Percentiles rank a stretch among this genome's conserved stretches.
These are phyloP conservation scores for Toxotes chatareus DNA, from an alignment of 2,113 vertebrate species.

Conservation along the genomic window DNA sequence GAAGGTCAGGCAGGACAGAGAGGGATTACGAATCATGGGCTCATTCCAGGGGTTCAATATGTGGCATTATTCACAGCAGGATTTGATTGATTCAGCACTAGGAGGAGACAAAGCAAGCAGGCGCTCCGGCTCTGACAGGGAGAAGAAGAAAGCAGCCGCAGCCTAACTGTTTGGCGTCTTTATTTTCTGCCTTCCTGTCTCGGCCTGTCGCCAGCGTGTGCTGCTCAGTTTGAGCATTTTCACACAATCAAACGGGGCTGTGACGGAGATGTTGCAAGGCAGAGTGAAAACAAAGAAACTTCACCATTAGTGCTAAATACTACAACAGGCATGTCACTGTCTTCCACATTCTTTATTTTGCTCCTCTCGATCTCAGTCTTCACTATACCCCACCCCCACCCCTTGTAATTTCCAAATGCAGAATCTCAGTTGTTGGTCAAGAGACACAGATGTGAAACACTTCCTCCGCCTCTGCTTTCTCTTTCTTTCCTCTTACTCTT, in stretches of 20 bases:
- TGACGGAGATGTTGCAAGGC: constrained; percentile 62
- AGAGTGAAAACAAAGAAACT: constrained; percentile 53
- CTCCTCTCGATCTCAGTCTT: constrained; percentile 39
- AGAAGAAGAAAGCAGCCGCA: background rate
- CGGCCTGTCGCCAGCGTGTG: constrained; percentile 4
- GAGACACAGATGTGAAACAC: constrained; percentile 30
- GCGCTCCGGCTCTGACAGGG: background rate
- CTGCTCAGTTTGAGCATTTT: constrained; percentile 55
- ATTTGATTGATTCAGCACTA: constrained; percentile 6
- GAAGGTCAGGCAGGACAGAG: background rate
- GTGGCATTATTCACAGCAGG: constrained; percentile 55
- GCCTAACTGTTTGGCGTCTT: background rate
- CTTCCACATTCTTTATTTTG: constrained; percentile 36
- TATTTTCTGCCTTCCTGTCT: constrained; percentile 18
- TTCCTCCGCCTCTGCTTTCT: constrained; percentile 21
- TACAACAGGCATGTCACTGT: constrained; percentile 55
- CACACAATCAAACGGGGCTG: constrained; percentile 44
- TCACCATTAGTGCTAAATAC: constrained; percentile 72
- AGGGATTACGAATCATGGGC: background rate
- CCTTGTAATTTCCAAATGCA: constrained; percentile 26
- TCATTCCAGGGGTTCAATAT: constrained; percentile 33
- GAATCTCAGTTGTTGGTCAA: constrained; percentile 35
- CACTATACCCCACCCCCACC: background rate
- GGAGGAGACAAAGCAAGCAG: constrained; percentile 36
- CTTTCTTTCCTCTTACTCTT: constrained; percentile 27